Conservation (phyloP, 2,113 vertebrate species). For the Actenoides hombroni region DNA sequence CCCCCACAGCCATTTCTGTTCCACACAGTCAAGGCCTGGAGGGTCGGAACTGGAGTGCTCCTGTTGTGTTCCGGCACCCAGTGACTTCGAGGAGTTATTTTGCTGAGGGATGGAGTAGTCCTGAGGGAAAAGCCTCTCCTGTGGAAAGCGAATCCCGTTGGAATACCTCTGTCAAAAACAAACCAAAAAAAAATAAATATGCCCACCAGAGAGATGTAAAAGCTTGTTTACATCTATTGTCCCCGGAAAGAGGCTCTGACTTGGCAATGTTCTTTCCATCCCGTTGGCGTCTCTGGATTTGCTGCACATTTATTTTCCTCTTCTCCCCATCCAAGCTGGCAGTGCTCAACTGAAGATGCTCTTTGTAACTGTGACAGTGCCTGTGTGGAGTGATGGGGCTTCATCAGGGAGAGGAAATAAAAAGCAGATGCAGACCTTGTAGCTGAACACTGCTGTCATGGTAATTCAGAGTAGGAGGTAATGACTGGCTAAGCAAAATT, state of each 20-base stretch:
- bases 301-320: not conserved
- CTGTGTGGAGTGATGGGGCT: not conserved
- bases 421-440: not conserved
- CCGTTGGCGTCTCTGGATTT: not conserved
- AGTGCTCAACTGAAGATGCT: rapidly evolving
- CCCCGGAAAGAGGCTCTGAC: not conserved
- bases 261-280: not conserved
- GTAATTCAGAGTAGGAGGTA: not conserved
- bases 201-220: not conserved
- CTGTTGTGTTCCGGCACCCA: not conserved
- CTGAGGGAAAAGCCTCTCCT: not conserved
- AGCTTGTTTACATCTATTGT: not conserved
- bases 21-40: not conserved
- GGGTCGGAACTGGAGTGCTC: not conserved
- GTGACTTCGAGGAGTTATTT: not conserved
- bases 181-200: not conserved
- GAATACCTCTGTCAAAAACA: not conserved
- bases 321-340: not conserved
- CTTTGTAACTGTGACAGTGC: not conserved
- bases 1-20: not conserved
- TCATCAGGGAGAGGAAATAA: not conserved
- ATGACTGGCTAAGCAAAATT: not conserved
- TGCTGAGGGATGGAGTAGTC: not conserved
- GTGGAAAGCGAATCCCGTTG: not conserved
- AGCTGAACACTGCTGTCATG: not conserved